Base-by-base conservation (phyloP, 2,888 invertebrate genomes). In the Platynereis dumerilii region DNA sequence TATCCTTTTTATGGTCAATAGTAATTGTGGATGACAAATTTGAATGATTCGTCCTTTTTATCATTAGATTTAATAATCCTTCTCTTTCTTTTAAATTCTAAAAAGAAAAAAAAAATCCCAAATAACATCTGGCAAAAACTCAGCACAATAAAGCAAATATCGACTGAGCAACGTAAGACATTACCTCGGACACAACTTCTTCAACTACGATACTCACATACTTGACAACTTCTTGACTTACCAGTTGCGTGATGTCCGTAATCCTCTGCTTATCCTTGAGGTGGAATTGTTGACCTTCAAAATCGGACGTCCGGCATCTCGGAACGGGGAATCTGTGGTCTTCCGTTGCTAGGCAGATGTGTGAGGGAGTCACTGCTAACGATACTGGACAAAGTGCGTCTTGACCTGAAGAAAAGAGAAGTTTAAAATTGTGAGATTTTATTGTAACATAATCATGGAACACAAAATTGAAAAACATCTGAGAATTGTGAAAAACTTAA, bases 301-400 rank as follows among this genome's bases (percentile, higher is more conserved):
- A 69, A 52, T 72, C 67, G 28, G 76, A 74, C 1, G 76, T 73
- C 64, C 77, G 77, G 45, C 78, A 69, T 45, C 78, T 60, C 26
- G 79, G 79, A 62, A 78, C 73, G 2, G 79, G 79, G 78, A 78
- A 78, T 65, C 77, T 77, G 61, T 77, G 75, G 61, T 78, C 77
- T 64, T 77, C 76, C n/a, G 69, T 64, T 7, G 76, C 72, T 48
- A 80, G 62, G 26, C 74, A 73, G 10, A 80, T 54, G 54, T 77
- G 72, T 2, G 68, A 60, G 5, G 69, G 59, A 0, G 77, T 77
- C 26, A 79, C 64, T 12, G 75, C 76, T 27, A 80, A 63, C 28
- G 74, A 68, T n/a, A 75, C 68, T n/a, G 74, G 65, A 15, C 55
- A 34, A 1, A 28, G 7, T 3, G 17, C 24, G 7, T 42, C 55